These are phyloP conservation scores for Sarcoramphus papa DNA, from an alignment of 2,797 vertebrate species.

Conservation along the genomic window DNA sequence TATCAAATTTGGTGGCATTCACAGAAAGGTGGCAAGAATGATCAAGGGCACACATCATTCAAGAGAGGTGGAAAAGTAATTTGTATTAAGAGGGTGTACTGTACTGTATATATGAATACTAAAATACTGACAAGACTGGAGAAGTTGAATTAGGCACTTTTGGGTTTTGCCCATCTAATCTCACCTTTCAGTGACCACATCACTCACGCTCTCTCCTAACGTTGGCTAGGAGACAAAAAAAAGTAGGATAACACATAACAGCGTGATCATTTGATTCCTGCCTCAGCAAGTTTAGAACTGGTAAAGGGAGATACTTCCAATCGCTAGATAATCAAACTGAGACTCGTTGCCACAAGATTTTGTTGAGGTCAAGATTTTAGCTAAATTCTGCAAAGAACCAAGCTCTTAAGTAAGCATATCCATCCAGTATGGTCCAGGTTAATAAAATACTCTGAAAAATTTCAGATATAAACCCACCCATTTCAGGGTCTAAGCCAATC, in stretches of 20 bases:
- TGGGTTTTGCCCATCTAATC: neutral
- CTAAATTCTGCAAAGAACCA: neutral
- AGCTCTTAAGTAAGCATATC: neutral
- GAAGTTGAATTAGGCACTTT: neutral
- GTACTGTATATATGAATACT: neutral
- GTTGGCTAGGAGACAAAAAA: neutral
- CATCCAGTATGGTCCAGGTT: neutral
- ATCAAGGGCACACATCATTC: neutral
- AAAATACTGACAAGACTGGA: neutral
- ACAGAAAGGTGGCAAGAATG: neutral
- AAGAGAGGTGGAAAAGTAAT: neutral
- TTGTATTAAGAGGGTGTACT: neutral
- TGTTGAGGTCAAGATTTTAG: neutral
- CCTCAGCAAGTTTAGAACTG: neutral
- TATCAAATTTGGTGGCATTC: neutral
- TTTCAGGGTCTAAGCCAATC: neutral
- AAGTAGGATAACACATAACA: neutral
- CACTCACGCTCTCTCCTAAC: neutral
- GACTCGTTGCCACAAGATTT: neutral
- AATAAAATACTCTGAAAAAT: neutral
- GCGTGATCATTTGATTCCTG: neutral
- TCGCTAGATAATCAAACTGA: neutral
- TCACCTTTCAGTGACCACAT: neutral
- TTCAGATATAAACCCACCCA: neutral
- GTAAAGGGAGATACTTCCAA: neutral